Evolutionary conservation across 2,888 invertebrate species (phyloP), one percentile per base, ranked within the genome.

Genomic region (Koerneria pararmatus): DNA sequence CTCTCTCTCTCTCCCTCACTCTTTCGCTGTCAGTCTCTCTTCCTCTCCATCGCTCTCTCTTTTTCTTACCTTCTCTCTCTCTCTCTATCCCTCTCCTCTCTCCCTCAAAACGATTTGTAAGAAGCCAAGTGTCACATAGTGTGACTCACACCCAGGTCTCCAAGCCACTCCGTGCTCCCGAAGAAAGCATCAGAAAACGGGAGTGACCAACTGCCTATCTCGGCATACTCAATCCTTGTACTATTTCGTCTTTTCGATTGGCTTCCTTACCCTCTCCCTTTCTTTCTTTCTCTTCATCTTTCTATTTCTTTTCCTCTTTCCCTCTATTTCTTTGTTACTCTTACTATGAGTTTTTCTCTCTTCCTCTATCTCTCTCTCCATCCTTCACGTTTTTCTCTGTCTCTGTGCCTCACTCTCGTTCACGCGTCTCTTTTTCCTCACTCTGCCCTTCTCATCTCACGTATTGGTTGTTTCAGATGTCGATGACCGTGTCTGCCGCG

Each of bases 1-100:
- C 34, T 31, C 31, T 57, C 60, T 34, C 3, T 19, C 49, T 49
- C 53, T 46, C 31, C 48, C n/a, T 29, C 37, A 22, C 48, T 49
- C 60, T 32, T 27, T 60, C 31, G 60, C 60, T 48, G 60, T 60
- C 31, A 48, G 31, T 48, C 32, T 46, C 32, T 31, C 31, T 32
- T 49, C 60, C 32, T 34, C 46, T 60, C 60, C 32, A 34, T 60
- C 60, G 34, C 60, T 48, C 48, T 59, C 60, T 46, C 60, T 48
- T 48, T 60, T 32, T 60, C 60, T 22, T 53, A 11, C 11, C 24
- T 53, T 53, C 15, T 53, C 27, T 27, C 53, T 27, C 15, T 22
- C 53, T 22, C 22, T 22, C 15, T 8, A 19, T 53, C 8, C 24
- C 24, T 53, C 11, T 27, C 53, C 53, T 8, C 53, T 53, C 27